A percentile compares a stretch with the other conserved stretches of the same genome.
Evolutionary conservation across 2,113 vertebrate species (phyloP).

Genomic region (Austrofundulus limnaeus): DNA sequence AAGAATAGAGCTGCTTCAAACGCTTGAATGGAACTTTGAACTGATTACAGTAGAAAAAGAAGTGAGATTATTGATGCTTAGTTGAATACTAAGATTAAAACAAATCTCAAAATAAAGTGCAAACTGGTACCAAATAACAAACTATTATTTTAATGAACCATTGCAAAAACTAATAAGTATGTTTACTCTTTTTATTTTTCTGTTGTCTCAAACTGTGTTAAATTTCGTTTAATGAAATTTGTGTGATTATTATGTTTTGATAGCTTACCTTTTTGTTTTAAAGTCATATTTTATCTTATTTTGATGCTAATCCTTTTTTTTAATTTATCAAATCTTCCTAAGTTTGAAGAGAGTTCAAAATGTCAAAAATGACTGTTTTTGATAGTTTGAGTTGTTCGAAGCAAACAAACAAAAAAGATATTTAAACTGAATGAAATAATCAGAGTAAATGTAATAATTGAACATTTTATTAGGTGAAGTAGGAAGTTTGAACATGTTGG

Average conservation of each 20-base stretch:
- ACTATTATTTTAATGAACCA: neutral
- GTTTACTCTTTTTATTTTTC: neutral
- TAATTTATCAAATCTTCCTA: too few species aligned
- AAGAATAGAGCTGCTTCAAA: constrained; percentile 53
- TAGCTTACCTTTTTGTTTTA: neutral
- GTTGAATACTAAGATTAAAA: neutral
- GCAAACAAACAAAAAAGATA: neutral
- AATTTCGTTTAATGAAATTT: neutral
- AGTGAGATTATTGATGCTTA: constrained; percentile 4
- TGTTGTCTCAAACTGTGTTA: neutral
- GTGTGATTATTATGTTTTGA: neutral
- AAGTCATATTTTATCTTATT: too few species aligned
- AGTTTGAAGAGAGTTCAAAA: neutral
- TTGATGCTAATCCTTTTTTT: too few species aligned
- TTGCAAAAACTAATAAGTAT: neutral
- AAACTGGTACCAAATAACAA: neutral
- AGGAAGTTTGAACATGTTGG: too few species aligned
- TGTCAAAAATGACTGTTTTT: neutral
- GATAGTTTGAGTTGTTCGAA: neutral
- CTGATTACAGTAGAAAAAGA: constrained; percentile 9
- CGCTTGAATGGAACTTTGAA: constrained; percentile 7
- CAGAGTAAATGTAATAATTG: too few species aligned
- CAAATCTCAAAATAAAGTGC: neutral
- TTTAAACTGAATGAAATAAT: neutral
- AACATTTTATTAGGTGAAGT: too few species aligned